Evolutionary conservation across 1,140 invertebrate species (phyloP).

Genomic region (Drosophila seguyi): DNA sequence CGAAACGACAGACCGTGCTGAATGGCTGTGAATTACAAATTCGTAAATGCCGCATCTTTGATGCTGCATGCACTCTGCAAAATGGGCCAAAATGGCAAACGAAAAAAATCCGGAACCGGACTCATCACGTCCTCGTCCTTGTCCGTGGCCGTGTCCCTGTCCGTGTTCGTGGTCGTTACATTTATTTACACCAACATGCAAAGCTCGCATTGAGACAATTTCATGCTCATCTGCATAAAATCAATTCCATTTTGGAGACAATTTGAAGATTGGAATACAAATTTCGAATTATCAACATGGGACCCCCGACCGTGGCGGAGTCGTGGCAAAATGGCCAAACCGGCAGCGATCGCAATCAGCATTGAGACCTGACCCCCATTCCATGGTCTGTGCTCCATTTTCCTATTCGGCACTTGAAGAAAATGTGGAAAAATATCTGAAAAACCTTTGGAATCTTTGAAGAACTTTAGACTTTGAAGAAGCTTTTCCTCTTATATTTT

Average conservation of each 20-base stretch:
- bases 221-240: constrained; percentile 85
- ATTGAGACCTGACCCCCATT: constrained; percentile 60
- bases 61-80: constrained; percentile 46
- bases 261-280: constrained; percentile 85
- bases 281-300: constrained; percentile 84
- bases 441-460: neutral
- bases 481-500: neutral
- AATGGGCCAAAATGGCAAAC: constrained; percentile 25
- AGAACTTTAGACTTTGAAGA: neutral
- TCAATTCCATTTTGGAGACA: constrained; percentile 85
- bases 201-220: constrained; percentile 83
- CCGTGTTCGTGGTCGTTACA: constrained; percentile 61
- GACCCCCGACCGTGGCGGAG: constrained; percentile 51
- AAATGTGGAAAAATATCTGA: neutral
- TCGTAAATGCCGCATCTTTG: constrained; percentile 53
- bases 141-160: constrained; percentile 16
- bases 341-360: constrained; percentile 76
- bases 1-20: constrained; percentile 31
- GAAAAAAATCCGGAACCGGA: constrained; percentile 15
- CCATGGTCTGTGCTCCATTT: constrained; percentile 7
- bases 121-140: constrained; percentile 62
- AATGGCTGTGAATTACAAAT: constrained; percentile 60
- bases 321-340: constrained; percentile 62
- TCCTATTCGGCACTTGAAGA: constrained; percentile 29
- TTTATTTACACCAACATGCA: constrained; percentile 81